Evolutionary conservation across 2,888 invertebrate species (phyloP).

Genomic region (Ornithoptera priamus): DNA sequence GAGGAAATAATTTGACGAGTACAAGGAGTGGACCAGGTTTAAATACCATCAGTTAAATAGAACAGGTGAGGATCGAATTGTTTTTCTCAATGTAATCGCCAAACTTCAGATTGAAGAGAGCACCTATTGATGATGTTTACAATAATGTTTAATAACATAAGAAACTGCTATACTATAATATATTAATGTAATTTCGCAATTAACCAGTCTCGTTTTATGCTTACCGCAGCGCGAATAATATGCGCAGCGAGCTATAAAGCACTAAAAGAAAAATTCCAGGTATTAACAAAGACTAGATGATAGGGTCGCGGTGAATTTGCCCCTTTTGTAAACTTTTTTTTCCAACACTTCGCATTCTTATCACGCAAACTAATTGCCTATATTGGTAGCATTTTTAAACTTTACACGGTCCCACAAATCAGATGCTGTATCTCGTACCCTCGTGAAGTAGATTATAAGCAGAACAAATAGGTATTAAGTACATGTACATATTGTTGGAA

Average conservation of each 20-base stretch:
- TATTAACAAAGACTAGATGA: conserved; percentile 26
- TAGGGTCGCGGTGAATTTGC: conserved; percentile 24
- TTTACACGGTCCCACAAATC: conserved; percentile 57
- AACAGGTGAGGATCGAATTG: too few relatives aligned
- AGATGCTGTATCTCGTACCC: conserved; percentile 50
- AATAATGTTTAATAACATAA: too few relatives aligned
- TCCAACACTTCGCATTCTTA: conserved; percentile 57
- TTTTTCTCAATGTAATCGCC: too few relatives aligned
- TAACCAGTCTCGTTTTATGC: conserved; percentile 2
- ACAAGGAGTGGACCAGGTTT: too few relatives aligned
- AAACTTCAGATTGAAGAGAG: too few relatives aligned
- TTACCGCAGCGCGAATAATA: conserved; percentile 11
- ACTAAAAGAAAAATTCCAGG: conserved; percentile 19
- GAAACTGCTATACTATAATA: neutral
- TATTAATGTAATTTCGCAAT: neutral
- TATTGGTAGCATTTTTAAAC: conserved; percentile 62
- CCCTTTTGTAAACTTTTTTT: conserved; percentile 38
- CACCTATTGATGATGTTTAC: too few relatives aligned
- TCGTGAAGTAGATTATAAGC: conserved; percentile 67
- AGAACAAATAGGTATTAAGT: conserved; percentile 65
- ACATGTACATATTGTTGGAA: conserved; percentile 70
- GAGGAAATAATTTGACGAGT: too few relatives aligned
- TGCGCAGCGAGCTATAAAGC: conserved; percentile 18
- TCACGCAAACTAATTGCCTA: conserved; percentile 65
- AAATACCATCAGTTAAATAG: too few relatives aligned